Conservation (phyloP, 2,888 invertebrate genomes). For the Heteropelma amictum region DNA sequence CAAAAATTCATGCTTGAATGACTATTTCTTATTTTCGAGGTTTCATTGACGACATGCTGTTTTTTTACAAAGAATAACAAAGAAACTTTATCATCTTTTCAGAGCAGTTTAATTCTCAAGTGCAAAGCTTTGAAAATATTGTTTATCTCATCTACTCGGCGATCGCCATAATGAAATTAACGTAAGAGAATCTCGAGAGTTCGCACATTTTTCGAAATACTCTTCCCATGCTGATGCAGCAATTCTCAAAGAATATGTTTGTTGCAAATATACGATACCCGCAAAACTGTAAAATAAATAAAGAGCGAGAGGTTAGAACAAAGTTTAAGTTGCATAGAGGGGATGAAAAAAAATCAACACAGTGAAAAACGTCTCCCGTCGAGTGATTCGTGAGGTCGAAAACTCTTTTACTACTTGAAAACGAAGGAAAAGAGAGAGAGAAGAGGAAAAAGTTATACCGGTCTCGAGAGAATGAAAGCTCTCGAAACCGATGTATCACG, state of each 20-base stretch:
- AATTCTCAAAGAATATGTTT: too few relatives aligned
- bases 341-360: slow-evolving; percentile 23
- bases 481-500: slow-evolving; percentile 33
- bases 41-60: too few relatives aligned
- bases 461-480: slow-evolving; percentile 61
- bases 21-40: too few relatives aligned
- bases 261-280: too few relatives aligned
- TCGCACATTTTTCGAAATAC: slow-evolving; percentile 8
- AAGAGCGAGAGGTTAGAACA: slow-evolving; percentile 23
- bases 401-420: slow-evolving; percentile 14
- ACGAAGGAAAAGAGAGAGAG: slow-evolving; percentile 25
- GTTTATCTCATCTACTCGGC: too few relatives aligned
- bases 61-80: neutral
- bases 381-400: slow-evolving; percentile 38
- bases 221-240: neutral
- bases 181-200: slow-evolving; percentile 15
- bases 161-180: too few relatives aligned
- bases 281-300: too few relatives aligned
- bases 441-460: slow-evolving; percentile 2
- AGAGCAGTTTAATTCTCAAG: neutral
- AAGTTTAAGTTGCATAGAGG: slow-evolving; percentile 22
- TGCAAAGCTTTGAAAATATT: neutral
- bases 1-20: too few relatives aligned
- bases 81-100: neutral
- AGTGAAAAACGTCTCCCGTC: neutral